Conservation (phyloP, 1,140 invertebrate species). For the Yoshiicerus persimilis region DNA sequence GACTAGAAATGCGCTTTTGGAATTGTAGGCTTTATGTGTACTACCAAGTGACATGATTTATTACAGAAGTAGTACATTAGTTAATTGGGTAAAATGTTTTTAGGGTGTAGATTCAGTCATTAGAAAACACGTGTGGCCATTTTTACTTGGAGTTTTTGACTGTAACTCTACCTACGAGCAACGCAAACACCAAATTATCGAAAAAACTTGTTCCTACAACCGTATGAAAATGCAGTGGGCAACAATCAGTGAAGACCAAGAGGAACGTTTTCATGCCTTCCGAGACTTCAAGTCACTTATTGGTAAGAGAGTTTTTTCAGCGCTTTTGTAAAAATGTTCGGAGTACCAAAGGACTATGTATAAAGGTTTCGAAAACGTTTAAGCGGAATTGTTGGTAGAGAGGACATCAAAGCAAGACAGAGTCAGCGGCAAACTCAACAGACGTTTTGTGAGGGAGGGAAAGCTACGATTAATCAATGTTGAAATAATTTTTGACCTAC, state of each 20-base stretch:
- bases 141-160: conserved; percentile 80
- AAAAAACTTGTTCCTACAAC: conserved; percentile 84
- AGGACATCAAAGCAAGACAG: not conserved
- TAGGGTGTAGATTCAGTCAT: conserved; percentile 71
- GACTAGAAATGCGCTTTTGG: no score
- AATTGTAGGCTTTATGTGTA: no score
- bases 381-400: no score
- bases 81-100: conserved; percentile 26
- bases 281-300: conserved; percentile 91
- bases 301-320: conserved; percentile 57
- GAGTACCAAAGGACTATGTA: no score
- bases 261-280: conserved; percentile 83
- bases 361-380: no score
- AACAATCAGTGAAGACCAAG: conserved; percentile 82
- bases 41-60: no score
- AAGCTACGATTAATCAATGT: no score
- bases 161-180: conserved; percentile 78
- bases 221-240: conserved; percentile 97
- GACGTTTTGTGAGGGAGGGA: no score
- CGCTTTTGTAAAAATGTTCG: no score
- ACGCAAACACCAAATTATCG: conserved; percentile 66
- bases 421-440: no score
- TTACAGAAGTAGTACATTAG: no score
- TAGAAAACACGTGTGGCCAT: conserved; percentile 91
- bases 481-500: no score